Evolutionary conservation across 2,113 vertebrate genomes (phyloP).

Genomic region (Propithecus coquereli): DNA sequence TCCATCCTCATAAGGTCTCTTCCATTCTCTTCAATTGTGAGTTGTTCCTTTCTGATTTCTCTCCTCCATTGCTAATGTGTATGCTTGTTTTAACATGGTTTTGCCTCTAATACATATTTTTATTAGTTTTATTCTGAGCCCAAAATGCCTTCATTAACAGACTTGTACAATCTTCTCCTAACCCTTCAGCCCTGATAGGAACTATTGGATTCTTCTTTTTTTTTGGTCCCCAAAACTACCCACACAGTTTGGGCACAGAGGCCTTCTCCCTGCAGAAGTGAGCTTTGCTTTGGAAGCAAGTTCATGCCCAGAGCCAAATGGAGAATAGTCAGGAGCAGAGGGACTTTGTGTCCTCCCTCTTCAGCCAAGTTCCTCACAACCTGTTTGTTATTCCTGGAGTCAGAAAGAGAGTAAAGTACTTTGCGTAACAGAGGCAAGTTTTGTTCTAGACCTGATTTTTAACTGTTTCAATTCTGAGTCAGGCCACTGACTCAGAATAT

Average conservation of each 20-base stretch:
- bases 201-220: background rate
- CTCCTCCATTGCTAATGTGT: background rate
- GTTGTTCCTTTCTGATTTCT: background rate
- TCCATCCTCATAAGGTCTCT: background rate
- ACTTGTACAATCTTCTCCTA: background rate
- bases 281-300: slow-evolving; percentile 7
- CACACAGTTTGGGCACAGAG: background rate
- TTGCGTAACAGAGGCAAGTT: background rate
- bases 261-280: background rate
- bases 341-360: background rate
- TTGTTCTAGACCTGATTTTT: background rate
- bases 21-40: background rate
- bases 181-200: background rate
- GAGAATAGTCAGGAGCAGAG: background rate
- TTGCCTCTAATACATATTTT: background rate
- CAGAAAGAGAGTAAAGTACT: background rate
- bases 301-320: background rate
- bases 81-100: background rate
- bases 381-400: background rate
- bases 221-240: background rate
- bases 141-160: background rate
- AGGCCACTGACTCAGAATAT: background rate
- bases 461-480: background rate
- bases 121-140: background rate
- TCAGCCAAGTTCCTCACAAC: background rate